Conservation (phyloP, 2,113 vertebrate species). For the Poeciliopsis occidentalis region DNA sequence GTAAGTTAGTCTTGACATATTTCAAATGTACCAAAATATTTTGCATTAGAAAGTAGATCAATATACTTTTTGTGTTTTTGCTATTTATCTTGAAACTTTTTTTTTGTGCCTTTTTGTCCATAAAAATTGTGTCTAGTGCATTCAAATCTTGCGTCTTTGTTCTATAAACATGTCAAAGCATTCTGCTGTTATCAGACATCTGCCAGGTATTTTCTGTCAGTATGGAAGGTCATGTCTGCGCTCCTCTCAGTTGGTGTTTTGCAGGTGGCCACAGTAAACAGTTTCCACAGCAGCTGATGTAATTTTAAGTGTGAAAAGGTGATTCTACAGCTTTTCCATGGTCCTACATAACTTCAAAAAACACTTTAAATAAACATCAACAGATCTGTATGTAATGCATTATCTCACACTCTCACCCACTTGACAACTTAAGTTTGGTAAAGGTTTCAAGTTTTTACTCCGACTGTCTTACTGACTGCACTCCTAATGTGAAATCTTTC, state of each 20-base stretch:
- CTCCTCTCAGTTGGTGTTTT: neutral
- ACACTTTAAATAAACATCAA: neutral
- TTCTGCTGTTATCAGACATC: neutral
- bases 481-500: conserved; percentile 35
- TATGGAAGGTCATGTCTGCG: neutral
- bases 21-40: too few species aligned
- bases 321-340: neutral
- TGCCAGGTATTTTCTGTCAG: neutral
- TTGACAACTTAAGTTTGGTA: neutral
- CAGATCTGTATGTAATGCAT: conserved; percentile 4
- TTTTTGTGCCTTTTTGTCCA: too few species aligned
- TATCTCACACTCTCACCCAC: neutral
- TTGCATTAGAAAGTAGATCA: too few species aligned
- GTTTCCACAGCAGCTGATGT: neutral
- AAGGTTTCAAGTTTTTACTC: conserved; percentile 2
- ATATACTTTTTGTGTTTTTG: too few species aligned
- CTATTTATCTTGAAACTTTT: too few species aligned
- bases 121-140: too few species aligned
- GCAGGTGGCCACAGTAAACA: conserved; percentile 24
- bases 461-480: conserved; percentile 8
- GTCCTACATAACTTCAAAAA: neutral
- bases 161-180: neutral
- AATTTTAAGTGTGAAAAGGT: too few species aligned
- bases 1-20: too few species aligned
- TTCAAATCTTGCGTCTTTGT: neutral